A percentile compares a stretch with the other conserved stretches of the same genome.
Evolutionary conservation across 1,140 invertebrate species (phyloP).

Genomic region (Drosophila eugracilis): DNA sequence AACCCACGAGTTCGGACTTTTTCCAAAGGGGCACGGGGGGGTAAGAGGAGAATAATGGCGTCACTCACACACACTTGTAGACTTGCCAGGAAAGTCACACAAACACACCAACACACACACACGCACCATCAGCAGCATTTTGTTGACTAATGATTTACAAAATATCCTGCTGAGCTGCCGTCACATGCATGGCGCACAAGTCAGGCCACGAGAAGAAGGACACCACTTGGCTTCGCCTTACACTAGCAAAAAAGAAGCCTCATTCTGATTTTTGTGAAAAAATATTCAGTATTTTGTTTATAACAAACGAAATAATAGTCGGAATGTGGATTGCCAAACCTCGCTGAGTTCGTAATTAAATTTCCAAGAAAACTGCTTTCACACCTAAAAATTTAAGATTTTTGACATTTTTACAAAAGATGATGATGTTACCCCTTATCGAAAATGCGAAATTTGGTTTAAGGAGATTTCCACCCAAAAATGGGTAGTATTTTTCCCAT

Average conservation of each 20-base stretch:
- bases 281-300: too few relatives aligned
- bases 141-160: conserved; percentile 67
- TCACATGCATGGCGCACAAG: conserved; percentile 49
- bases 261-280: too few relatives aligned
- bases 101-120: not conserved
- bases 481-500: too few relatives aligned
- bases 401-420: too few relatives aligned
- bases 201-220: conserved; percentile 22
- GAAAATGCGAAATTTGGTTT: too few relatives aligned
- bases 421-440: too few relatives aligned
- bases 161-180: conserved; percentile 59
- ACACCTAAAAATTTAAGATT: too few relatives aligned
- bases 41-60: conserved; percentile 50
- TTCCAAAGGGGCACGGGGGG: not conserved
- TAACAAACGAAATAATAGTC: too few relatives aligned
- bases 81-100: not conserved
- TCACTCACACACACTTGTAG: conserved; percentile 16
- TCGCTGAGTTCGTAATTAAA: too few relatives aligned
- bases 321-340: too few relatives aligned
- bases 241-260: conserved; percentile 7
- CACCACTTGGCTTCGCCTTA: conserved; percentile 33
- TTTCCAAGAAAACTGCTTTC: too few relatives aligned
- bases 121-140: conserved; percentile 13
- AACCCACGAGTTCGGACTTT: not conserved
- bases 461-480: too few relatives aligned